A percentile compares a stretch with the other conserved stretches of the same genome.
These are phyloP conservation scores for Tenrec ecaudatus DNA, from an alignment of 2,113 vertebrate species.

Conservation along the genomic window DNA sequence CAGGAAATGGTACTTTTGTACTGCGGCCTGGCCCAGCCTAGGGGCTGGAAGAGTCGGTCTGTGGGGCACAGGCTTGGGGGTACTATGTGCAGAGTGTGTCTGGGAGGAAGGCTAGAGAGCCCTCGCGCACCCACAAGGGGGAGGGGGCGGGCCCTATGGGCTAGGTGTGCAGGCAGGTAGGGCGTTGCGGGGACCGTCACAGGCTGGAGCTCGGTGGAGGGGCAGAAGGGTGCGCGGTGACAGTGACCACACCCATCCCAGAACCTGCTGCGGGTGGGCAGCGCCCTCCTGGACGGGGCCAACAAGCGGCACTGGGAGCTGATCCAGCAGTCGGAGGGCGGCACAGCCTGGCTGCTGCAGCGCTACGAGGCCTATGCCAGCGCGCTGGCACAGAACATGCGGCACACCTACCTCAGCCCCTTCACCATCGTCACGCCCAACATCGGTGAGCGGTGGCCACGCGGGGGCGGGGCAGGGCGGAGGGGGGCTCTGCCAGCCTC, in stretches of 20 bases:
- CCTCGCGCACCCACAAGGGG: not conserved
- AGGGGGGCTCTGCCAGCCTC: fast-evolving
- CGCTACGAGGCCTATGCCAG: conserved; percentile 95
- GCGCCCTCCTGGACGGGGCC: conserved; percentile 90
- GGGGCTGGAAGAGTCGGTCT: not conserved
- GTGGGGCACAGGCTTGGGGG: not conserved
- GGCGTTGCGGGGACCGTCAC: not conserved
- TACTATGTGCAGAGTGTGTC: not conserved
- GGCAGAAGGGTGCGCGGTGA: not conserved
- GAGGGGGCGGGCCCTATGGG: not conserved
- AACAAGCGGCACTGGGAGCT: conserved; percentile 95
- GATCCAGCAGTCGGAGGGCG: conserved; percentile 95
- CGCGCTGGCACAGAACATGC: conserved; percentile 96
- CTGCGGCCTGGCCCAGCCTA: not conserved
- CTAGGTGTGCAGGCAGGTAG: not conserved
- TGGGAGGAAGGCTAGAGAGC: not conserved
- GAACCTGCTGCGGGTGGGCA: conserved; percentile 96
- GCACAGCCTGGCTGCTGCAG: conserved; percentile 92
- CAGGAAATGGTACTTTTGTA: not conserved
- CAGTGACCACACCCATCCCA: conserved; percentile 70
- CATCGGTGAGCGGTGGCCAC: conserved; percentile 89
- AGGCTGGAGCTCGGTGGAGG: not conserved
- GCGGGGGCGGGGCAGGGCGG: not conserved
- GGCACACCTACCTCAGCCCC: conserved; percentile 97
- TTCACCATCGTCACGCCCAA: conserved; percentile 97